Percentiles rank a stretch among this genome's conserved stretches.
These are phyloP conservation scores for Andrena bucephala DNA, from an alignment of 2,888 invertebrate species.

Conservation along the genomic window DNA sequence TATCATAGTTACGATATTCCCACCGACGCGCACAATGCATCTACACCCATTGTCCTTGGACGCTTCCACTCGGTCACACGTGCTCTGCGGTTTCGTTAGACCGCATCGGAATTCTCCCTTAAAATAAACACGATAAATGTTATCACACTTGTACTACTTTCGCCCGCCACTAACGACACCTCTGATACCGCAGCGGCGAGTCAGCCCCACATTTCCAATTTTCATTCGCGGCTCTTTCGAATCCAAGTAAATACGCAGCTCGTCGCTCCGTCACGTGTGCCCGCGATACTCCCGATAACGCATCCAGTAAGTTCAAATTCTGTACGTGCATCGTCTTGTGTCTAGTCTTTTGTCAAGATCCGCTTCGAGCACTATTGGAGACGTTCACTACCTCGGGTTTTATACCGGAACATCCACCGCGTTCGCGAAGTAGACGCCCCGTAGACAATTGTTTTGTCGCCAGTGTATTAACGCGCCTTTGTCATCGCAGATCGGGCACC, in stretches of 20 bases:
- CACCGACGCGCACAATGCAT: conserved; percentile 10
- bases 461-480: no score
- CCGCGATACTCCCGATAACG: not conserved
- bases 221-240: not conserved
- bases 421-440: no score
- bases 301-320: not conserved
- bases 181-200: not conserved
- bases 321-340: not conserved
- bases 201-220: not conserved
- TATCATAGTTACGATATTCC: not conserved
- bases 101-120: conserved; percentile 19
- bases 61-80: conserved; percentile 36
- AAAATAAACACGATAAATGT: conserved; percentile 52
- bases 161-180: conserved; percentile 8
- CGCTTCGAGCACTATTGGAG: no score
- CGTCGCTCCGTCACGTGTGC: not conserved
- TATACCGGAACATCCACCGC: no score
- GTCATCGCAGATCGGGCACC: no score
- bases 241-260: conserved; percentile 12
- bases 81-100: conserved; percentile 57
- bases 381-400: no score
- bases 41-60: conserved; percentile 31
- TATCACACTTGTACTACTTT: conserved; percentile 37
- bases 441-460: no score
- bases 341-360: not conserved